Conservation (phyloP, 2,888 invertebrate genomes). For the Prosapia bicincta region DNA sequence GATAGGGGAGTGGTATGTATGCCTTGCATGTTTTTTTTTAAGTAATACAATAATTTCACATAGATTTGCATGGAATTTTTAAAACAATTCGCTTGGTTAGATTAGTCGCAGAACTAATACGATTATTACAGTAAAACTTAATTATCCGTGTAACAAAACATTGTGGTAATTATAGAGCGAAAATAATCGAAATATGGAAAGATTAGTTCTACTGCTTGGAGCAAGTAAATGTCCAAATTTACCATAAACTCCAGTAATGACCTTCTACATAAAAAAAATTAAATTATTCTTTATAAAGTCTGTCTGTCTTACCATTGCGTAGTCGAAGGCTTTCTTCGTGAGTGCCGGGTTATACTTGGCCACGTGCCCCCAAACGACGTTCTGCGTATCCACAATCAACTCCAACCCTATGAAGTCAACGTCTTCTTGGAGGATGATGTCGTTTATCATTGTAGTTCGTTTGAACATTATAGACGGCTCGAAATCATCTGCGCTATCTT, state of each 20-base stretch:
- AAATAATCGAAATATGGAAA: too few species aligned
- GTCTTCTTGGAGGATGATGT: constrained; percentile 35
- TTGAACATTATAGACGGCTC: constrained; percentile 34
- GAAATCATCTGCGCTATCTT: constrained; percentile 32
- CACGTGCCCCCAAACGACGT: constrained; percentile 34
- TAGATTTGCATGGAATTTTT: too few species aligned
- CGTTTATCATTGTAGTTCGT: constrained; percentile 35
- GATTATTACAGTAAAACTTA: too few species aligned
- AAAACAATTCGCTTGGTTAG: too few species aligned
- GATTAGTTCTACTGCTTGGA: too few species aligned
- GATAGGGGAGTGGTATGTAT: too few species aligned
- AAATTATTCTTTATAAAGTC: constrained; percentile 10
- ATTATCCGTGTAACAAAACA: too few species aligned
- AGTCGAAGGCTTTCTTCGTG: constrained; percentile 32
- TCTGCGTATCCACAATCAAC: constrained; percentile 34
- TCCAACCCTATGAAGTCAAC: constrained; percentile 34
- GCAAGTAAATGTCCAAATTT: too few species aligned
- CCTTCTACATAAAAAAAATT: constrained; percentile 2
- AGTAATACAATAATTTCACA: too few species aligned
- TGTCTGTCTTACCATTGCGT: constrained; percentile 34
- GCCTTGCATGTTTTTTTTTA: too few species aligned
- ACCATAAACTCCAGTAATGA: constrained; percentile 19
- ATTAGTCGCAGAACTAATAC: too few species aligned
- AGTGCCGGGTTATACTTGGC: constrained; percentile 34
- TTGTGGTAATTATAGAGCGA: too few species aligned